Evolutionary conservation across 2,797 vertebrate species (phyloP), one percentile per base, ranked within the genome.

Genomic region (Enteromius viviparus): DNA sequence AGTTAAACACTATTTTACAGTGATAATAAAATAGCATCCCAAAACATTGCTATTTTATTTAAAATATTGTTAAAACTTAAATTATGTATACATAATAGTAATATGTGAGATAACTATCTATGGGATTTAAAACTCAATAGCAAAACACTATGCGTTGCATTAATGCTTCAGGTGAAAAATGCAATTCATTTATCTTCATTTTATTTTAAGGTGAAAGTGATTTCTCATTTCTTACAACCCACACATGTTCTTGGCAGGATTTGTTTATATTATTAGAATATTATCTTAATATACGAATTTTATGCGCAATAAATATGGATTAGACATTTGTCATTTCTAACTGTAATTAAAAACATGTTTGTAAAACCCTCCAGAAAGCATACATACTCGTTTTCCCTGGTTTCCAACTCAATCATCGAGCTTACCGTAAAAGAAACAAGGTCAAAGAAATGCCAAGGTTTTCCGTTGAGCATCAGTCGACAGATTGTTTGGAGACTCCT

Each of bases 401-500:
- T 62, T 76, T 62, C 23, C n/a, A 74, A 11, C 4, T 17, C 21
- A 40, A 15, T 40, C 2, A 0, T 6, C 12, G 17, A 58, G 21
- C n/a, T 74, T 58, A 23, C 34, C 0, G 21, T 76, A 76, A 76
- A 76, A 26, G 34, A 58, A 58, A 58, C 12, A 26, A 58, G 45
- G 21, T 17, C 53, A 15, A 7, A 49, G 37, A 29, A 32, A 23
- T 60, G 26, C 77, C 49, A 65, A 8, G 74, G 4, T 53, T n/a
- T 81, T 87, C 77, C 53, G 9, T 49, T 11, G 89, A 85, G 76
- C 77, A 83, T 89, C 74, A 82, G 55, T 87, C 2, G 7, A 74
- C 81, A 53, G 85, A 68, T 87, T 3, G 78, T 87, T 86, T 79
- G 29, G 42, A 72, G 83, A 77, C 76, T 80, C 81, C 89, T 80